phyloP scores from a whole-genome alignment of 2,888 invertebrate species.

The Dascillus cervinus region DNA sequence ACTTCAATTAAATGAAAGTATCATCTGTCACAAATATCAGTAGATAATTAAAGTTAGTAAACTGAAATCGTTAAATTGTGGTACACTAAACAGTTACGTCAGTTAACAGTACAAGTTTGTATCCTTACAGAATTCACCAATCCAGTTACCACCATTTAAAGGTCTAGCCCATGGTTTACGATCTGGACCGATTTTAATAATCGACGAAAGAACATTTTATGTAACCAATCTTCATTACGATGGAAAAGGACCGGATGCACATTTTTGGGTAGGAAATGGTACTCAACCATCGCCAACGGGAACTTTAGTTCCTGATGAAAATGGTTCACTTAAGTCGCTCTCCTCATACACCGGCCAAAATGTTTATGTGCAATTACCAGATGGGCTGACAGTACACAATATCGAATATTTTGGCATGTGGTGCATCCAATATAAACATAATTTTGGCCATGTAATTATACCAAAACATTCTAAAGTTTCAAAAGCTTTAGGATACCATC shows the following conservation, averaged over 20 bases:
- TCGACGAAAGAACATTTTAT: slow-evolving; percentile 15
- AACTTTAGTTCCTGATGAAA: slow-evolving; percentile 13
- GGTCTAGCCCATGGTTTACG: slow-evolving; percentile 16
- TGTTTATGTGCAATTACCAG: slow-evolving; percentile 16
- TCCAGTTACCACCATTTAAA: slow-evolving; percentile 12
- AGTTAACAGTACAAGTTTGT: no score
- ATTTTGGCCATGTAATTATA: slow-evolving; percentile 8
- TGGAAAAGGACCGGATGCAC: slow-evolving; percentile 20
- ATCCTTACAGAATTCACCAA: not conserved
- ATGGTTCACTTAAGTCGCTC: slow-evolving; percentile 7
- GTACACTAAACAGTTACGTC: no score
- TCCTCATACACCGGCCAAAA: slow-evolving; percentile 12
- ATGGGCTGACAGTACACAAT: slow-evolving; percentile 14
- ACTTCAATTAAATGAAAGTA: no score
- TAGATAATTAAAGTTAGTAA: no score
- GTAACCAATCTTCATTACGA: slow-evolving; percentile 20
- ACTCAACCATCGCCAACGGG: slow-evolving; percentile 10
- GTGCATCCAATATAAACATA: slow-evolving; percentile 11
- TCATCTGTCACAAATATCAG: no score
- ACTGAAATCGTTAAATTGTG: no score
- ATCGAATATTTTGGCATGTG: slow-evolving; percentile 21
- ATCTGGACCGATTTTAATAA: slow-evolving; percentile 19
- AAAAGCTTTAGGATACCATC: not conserved
- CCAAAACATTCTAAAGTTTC: slow-evolving; percentile 7
- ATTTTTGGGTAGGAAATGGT: slow-evolving; percentile 21